Evolutionary conservation across 2,888 invertebrate genomes (phyloP), one percentile per base, ranked within the genome.

Genomic region (Cephus nigrinus): DNA sequence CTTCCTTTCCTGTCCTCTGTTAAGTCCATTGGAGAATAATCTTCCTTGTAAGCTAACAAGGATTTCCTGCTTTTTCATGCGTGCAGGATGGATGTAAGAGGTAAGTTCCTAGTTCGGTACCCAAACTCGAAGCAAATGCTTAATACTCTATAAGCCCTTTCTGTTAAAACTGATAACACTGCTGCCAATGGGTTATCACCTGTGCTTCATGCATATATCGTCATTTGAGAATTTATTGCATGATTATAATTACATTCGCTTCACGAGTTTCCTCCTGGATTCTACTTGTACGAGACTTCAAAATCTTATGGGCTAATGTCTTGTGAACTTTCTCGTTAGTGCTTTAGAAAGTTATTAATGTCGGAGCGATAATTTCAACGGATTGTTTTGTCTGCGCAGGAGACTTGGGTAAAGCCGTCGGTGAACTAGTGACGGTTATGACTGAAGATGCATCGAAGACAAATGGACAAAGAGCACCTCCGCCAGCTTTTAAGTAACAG

Each of bases 391-490:
- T 55, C 55, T 85, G 93, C 92, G 74, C 93, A 95, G 97, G 96
- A 91, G 97, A 97, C 92, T 93, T 98, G 84, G 97, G 97, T 79
- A 95, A 95, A 92, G 97, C 97, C 79, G 96, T 98, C 85, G 97
- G 97, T 88, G 96, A 96, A 89, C 93, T 98, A 88, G 98, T 98
- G 82, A 96, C 96, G 73, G 97, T 97, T 76, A 97, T 98, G 94
- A 96, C 96, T 72, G 96, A 97, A 89, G 97, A 97, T 78, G 78
- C 87, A 77, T 79, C 86, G 74, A 87, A 85, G 76, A 85, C 88
- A 76, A 91, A 91, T 76, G 90, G 90, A 69, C 88, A 89, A 80
- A 85, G 90, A 81, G 86, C 88, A 34, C 88, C 90, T 76, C 90
- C 90, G 72, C 91, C 91, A 40, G 90, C 89, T 82, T 91, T 91